Percentiles rank a stretch among this genome's conserved stretches.
phyloP scores from a whole-genome alignment of 2,797 vertebrate species.

The Leptatherina wallacei region DNA sequence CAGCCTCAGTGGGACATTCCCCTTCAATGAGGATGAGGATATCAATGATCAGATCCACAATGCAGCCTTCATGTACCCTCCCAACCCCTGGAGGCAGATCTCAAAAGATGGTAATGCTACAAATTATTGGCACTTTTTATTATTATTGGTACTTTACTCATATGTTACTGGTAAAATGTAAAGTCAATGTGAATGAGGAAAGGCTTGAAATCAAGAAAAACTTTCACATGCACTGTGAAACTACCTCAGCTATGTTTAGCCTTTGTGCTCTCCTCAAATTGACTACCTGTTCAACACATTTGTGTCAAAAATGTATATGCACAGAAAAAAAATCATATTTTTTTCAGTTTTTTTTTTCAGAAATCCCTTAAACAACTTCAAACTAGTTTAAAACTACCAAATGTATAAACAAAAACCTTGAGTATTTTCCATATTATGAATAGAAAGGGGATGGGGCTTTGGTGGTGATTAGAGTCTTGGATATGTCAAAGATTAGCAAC shows the following conservation, averaged over 20 bases:
- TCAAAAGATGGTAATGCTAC: constrained; percentile 85
- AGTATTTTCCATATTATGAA: too few species aligned
- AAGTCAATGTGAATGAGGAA: neutral
- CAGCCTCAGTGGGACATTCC: constrained; percentile 93
- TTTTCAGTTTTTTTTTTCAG: too few species aligned
- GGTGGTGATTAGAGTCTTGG: too few species aligned
- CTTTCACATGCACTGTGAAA: neutral
- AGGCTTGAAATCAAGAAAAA: neutral
- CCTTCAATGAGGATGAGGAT: constrained; percentile 94
- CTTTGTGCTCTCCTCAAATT: neutral
- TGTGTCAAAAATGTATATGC: neutral
- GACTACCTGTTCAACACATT: neutral
- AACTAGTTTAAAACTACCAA: too few species aligned
- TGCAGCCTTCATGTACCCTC: constrained; percentile 93
- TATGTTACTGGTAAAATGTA: neutral
- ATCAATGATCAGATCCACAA: constrained; percentile 96
- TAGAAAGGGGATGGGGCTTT: too few species aligned
- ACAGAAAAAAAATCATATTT: too few species aligned
- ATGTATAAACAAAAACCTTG: too few species aligned
- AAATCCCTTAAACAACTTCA: too few species aligned
- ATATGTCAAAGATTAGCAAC: too few species aligned
- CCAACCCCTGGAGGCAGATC: constrained; percentile 92
- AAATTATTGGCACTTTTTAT: neutral
- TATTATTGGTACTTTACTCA: neutral
- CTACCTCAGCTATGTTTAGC: neutral